Conservation (phyloP, 2,113 vertebrate species). For the Glaucidium brasilianum region DNA sequence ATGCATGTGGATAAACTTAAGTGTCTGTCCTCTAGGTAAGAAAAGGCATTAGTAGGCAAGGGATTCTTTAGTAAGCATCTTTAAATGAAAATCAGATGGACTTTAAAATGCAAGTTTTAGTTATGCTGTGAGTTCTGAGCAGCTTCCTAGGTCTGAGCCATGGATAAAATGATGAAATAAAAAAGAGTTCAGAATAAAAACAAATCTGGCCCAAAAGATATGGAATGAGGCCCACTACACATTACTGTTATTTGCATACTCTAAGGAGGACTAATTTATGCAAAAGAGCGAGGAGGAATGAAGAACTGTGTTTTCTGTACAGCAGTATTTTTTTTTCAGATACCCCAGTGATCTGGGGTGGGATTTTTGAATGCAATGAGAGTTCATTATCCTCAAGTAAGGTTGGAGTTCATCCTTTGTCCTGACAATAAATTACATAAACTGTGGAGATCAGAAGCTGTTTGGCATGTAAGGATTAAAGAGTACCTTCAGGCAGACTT, state of each 20-base stretch:
- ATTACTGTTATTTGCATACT: slow-evolving; percentile 30
- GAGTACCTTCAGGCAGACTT: neutral
- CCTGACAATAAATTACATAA: neutral
- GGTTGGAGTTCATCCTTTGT: neutral
- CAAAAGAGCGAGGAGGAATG: neutral
- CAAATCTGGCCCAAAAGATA: neutral
- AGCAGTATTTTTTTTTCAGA: neutral
- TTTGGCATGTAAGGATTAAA: neutral
- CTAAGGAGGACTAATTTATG: slow-evolving; percentile 17
- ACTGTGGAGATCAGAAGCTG: neutral
- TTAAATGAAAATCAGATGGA: neutral
- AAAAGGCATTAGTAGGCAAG: neutral
- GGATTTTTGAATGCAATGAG: neutral
- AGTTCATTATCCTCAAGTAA: neutral
- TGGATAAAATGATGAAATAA: neutral
- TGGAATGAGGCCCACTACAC: neutral
- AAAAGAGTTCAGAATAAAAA: neutral
- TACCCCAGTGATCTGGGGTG: neutral
- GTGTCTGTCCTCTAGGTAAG: neutral
- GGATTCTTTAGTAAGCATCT: neutral
- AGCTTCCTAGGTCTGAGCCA: neutral
- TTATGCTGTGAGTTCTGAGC: neutral
- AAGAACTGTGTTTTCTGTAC: neutral
- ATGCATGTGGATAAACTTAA: neutral
- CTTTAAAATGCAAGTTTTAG: neutral